phyloP scores from a whole-genome alignment of 2,888 invertebrate genomes.

The Campoplex nolae region DNA sequence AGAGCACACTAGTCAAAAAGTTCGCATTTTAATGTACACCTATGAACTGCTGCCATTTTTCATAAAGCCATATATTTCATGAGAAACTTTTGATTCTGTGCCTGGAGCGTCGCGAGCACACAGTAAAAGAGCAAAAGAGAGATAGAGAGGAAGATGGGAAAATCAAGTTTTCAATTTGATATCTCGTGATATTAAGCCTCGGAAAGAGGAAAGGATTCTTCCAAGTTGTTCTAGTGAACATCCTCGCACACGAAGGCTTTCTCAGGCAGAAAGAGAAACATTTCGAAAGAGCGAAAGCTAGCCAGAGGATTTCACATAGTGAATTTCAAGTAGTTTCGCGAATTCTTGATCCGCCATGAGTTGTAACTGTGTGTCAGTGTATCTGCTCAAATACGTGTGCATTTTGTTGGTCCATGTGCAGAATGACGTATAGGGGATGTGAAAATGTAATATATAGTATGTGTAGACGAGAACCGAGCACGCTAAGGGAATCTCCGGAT shows the following conservation, averaged over 20 bases:
- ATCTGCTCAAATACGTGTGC: conserved; percentile 1
- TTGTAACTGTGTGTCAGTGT: background rate
- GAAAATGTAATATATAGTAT: conserved; percentile 41
- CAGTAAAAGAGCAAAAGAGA: conserved; percentile 8
- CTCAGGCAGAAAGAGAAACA: conserved; percentile 48
- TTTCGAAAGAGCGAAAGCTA: conserved; percentile 38
- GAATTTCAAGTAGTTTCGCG: conserved; percentile 82
- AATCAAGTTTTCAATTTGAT: conserved; percentile 82
- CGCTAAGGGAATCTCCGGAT: conserved; percentile 35
- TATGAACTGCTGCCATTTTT: conserved; percentile 3
- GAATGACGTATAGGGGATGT: conserved; percentile 13
- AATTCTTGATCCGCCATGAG: conserved; percentile 66
- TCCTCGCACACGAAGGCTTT: conserved; percentile 33
- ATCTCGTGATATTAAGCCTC: conserved; percentile 60
- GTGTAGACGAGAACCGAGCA: conserved; percentile 53
- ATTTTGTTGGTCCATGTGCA: background rate
- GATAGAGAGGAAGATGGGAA: conserved; percentile 44
- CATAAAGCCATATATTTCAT: conserved; percentile 6
- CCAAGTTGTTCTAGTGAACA: conserved; percentile 51
- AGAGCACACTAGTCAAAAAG: background rate
- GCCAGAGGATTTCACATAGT: conserved; percentile 75
- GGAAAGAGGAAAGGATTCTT: conserved; percentile 58
- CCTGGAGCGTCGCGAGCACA: conserved; percentile 21
- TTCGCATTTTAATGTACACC: conserved; percentile 2
- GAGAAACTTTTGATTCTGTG: conserved; percentile 55